Base-by-base conservation (phyloP, 2,888 invertebrate genomes). In the Siphlonurus alternatus region DNA sequence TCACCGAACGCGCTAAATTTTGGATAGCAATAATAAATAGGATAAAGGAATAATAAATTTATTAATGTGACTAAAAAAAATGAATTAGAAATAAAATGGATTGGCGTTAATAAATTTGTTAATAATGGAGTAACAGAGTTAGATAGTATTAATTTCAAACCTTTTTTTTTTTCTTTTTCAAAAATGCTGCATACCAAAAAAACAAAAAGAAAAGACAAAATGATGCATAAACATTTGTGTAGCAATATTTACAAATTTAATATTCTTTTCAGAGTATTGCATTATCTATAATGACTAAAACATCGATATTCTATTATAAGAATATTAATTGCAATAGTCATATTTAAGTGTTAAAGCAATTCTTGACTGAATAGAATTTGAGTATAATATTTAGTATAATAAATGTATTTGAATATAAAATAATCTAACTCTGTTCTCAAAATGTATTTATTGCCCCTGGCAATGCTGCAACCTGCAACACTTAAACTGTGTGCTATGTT, bases 91-190 rank as follows among this genome's bases (percentile, higher is more conserved):
- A 23, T 51, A 20, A 51, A 62, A 53, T 51, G 53, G n/a, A 62
- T 62, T 51, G 53, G n/a, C 25, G 20, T 38, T 53, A 62, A 22
- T 53, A 20, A 23, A 18, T 23, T 51, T 53, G 53, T 62, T 62
- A 62, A 62, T 62, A 15, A 24, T 25, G 61, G 15, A 61, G 62
- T 38, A 62, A 53, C n/a, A 62, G 2, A 53, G 53, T 53, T 20
- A 62, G 53, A 38, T 5, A 38, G 38, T 38, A 38, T 38, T 38
- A 38, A 38, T 38, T 38, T 38, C 38, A 38, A 38, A 38, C 38
- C 15, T 38, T 38, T 15, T 15, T 10, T 10, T 10, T 38, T 38
- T 38, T 5, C 38, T 59, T 7, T 10, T 38, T 38, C 38, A 38
- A 38, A 38, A 38, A 38, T 38, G 38, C 38, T 38, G 19, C 19